phyloP scores from a whole-genome alignment of 2,113 vertebrate genomes.

The Callopanchax toddi region DNA sequence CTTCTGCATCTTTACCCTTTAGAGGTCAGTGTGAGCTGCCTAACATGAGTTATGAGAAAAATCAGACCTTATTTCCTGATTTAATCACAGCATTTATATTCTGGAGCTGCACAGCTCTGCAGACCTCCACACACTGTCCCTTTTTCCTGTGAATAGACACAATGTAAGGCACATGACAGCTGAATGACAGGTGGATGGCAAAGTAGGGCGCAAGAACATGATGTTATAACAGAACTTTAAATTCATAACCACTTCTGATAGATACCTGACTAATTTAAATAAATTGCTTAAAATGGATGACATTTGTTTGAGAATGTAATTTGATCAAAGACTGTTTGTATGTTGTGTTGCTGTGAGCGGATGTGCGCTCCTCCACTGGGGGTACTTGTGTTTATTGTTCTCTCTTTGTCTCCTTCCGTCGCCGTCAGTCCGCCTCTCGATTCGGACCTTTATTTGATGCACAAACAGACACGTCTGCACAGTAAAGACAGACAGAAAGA shows the following conservation, averaged over 20 bases:
- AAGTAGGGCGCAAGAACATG: no score
- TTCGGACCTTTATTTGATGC: conserved; percentile 30
- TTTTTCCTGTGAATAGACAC: neutral
- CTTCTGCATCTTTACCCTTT: neutral
- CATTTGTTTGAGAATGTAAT: no score
- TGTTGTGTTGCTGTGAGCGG: conserved; percentile 15
- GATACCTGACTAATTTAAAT: no score
- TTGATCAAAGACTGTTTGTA: no score
- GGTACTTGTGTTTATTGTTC: conserved; percentile 22
- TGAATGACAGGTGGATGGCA: neutral
- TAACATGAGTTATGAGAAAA: neutral
- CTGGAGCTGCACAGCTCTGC: neutral
- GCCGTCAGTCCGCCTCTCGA: conserved; percentile 18
- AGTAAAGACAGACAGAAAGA: conserved; percentile 17
- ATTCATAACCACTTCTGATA: no score
- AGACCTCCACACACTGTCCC: neutral
- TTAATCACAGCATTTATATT: neutral
- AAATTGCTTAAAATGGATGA: no score
- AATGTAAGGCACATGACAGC: neutral
- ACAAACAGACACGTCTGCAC: conserved; percentile 40
- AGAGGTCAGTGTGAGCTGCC: neutral
- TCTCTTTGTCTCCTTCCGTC: conserved; percentile 24
- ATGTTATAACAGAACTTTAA: no score
- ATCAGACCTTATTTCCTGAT: neutral
- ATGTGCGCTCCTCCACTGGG: conserved; percentile 24